Percentiles rank a stretch among this genome's conserved stretches.
Evolutionary conservation across 2,113 vertebrate genomes (phyloP).

Genomic region (Gasterosteus aculeatus): DNA sequence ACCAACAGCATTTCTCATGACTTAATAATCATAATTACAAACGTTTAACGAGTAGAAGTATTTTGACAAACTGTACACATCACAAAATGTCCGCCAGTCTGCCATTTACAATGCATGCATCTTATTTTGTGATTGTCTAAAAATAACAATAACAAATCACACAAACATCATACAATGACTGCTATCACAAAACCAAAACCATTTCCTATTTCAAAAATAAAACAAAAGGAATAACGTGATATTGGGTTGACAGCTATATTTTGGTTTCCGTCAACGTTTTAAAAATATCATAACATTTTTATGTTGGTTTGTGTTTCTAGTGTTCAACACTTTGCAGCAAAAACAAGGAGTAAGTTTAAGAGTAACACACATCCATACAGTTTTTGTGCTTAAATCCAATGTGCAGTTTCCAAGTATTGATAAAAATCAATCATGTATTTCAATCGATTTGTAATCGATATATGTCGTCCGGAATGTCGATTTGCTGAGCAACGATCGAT

Average conservation of each 20-base stretch:
- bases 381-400: too few relatives aligned
- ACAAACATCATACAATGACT: conserved; percentile 84
- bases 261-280: conserved; percentile 71
- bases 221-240: conserved; percentile 76
- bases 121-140: conserved; percentile 88
- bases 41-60: conserved; percentile 84
- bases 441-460: too few relatives aligned
- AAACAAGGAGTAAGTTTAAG: conserved; percentile 78
- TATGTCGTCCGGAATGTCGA: too few relatives aligned
- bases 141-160: conserved; percentile 85
- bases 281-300: conserved; percentile 85
- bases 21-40: conserved; percentile 88
- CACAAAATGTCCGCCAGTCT: conserved; percentile 85
- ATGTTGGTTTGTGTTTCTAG: conserved; percentile 87
- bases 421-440: too few relatives aligned
- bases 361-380: conserved; percentile 62
- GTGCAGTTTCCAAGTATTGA: too few relatives aligned
- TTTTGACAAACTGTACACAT: conserved; percentile 86
- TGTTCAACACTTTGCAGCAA: conserved; percentile 89
- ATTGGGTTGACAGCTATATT: conserved; percentile 72
- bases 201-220: conserved; percentile 75
- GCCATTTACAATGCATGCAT: conserved; percentile 87
- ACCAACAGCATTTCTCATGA: conserved; percentile 86
- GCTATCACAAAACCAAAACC: conserved; percentile 82
- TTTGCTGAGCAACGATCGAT: too few relatives aligned